phyloP scores from a whole-genome alignment of 64 coral and sea anemone genomes.

The Orbicella faveolata region DNA sequence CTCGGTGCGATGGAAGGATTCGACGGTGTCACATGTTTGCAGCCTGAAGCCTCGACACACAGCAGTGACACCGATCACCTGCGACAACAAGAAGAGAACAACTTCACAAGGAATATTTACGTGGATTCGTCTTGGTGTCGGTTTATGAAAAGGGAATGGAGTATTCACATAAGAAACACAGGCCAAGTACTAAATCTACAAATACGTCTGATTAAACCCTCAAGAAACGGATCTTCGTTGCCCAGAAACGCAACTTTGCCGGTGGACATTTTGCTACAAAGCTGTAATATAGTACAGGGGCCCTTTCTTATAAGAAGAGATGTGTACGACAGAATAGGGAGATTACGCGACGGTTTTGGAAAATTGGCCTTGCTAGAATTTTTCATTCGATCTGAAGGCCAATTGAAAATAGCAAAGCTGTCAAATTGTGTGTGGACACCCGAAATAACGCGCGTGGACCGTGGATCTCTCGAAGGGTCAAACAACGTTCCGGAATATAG shows the following conservation, averaged over 20 bases:
- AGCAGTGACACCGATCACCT: background rate
- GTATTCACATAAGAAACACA: constrained; percentile 38
- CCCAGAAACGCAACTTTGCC: no score
- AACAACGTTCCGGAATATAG: constrained; percentile 68
- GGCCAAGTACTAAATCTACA: background rate
- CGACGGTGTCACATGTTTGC: constrained; percentile 24
- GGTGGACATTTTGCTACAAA: background rate
- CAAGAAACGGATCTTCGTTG: background rate
- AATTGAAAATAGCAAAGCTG: constrained; percentile 62
- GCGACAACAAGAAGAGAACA: background rate
- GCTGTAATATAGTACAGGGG: constrained; percentile 63
- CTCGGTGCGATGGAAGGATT: background rate
- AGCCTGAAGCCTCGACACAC: background rate
- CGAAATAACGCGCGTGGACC: constrained; percentile 38
- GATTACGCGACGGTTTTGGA: constrained; percentile 40
- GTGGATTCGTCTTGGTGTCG: constrained; percentile 40
- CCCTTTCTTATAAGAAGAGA: constrained; percentile 66
- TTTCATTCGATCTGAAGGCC: constrained; percentile 66
- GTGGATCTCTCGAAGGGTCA: constrained; percentile 49
- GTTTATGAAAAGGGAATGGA: constrained; percentile 43
- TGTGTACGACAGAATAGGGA: constrained; percentile 32
- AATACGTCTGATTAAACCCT: background rate
- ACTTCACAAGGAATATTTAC: background rate
- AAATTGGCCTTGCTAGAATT: constrained; percentile 56
- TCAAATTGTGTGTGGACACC: constrained; percentile 38